Base-by-base conservation (phyloP, 2,113 vertebrate genomes). In the Chlamydotis undulata region DNA sequence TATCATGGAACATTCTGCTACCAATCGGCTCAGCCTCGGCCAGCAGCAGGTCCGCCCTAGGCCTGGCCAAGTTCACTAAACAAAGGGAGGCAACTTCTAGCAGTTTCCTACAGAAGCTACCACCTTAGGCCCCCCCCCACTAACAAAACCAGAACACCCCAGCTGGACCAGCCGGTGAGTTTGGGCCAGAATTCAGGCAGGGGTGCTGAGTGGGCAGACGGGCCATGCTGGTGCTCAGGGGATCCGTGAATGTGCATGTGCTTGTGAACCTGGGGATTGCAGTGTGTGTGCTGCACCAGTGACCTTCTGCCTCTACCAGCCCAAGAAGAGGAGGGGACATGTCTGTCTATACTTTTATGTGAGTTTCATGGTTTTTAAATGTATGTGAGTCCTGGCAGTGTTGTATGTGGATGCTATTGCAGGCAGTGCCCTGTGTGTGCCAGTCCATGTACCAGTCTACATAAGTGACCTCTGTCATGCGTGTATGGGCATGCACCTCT, bases 221-320 rank as follows among this genome's bases (percentile, higher is more conserved):
- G 41, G 41, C 15, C 1, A 0, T 78, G 65, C 5, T 2, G 1
- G 7, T 59, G 28, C 22, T 45, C 9, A 2, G 24, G 15, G 9
- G 6, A 63, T 63, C 28, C 1, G 4, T 0, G 6, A 56, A 63
- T 6, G 2, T 23, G 8, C 0, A 4, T 26, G 35, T 39, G 29
- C 8, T 53, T 63, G 24, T 41, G 18, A 76, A 3, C 10, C 7
- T 39, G 13, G 6, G 19, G 9, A 31, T 11, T 17, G 24, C 13
- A 9, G 14, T 68, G 3, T 35, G 24, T 49, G n/a, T 25, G 63
- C n/a, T 63, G 37, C n/a, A 22, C 7, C 19, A 37, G 28, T 41
- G 14, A 19, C 2, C 12, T 75, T 19, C 33, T 75, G 43, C 10
- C 22, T 59, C 43, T 75, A 28, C 1, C 12, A 68, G 24, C 1